Conservation (phyloP, 2,797 vertebrate genomes). For the Lates japonicus region DNA sequence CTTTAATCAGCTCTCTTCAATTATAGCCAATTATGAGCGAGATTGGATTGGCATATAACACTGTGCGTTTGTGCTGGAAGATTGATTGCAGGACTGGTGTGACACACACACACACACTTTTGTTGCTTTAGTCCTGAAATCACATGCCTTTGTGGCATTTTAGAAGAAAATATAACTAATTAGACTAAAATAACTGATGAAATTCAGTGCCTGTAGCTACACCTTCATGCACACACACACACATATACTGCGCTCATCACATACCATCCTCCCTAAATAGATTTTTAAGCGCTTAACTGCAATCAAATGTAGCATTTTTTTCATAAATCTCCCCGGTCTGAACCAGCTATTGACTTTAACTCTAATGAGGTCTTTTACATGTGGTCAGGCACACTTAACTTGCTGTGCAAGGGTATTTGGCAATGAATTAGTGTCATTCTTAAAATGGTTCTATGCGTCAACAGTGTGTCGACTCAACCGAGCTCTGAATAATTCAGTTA, state of each 20-base stretch:
- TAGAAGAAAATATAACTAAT: slow-evolving; percentile 12
- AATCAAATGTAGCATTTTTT: slow-evolving; percentile 48
- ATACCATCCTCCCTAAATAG: slow-evolving; percentile 43
- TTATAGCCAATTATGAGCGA: slow-evolving; percentile 72
- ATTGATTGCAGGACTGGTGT: slow-evolving; percentile 42
- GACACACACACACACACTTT: slow-evolving; percentile 5
- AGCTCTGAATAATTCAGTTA: slow-evolving; percentile 29
- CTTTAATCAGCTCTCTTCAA: slow-evolving; percentile 75
- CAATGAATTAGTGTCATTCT: slow-evolving; percentile 71
- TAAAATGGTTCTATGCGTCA: slow-evolving; percentile 54
- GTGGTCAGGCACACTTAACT: slow-evolving; percentile 52
- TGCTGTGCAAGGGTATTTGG: slow-evolving; percentile 48
- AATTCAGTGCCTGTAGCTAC: slow-evolving; percentile 27
- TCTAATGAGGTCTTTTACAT: slow-evolving; percentile 39
- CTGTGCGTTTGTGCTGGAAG: slow-evolving; percentile 33
- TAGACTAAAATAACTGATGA: slow-evolving; percentile 39
- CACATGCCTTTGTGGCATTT: slow-evolving; percentile 24
- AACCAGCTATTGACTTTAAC: slow-evolving; percentile 42
- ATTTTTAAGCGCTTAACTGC: slow-evolving; percentile 44
- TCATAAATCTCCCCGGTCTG: slow-evolving; percentile 27
- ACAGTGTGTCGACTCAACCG: slow-evolving; percentile 29
- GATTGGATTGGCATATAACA: slow-evolving; percentile 58
- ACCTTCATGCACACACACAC: slow-evolving; percentile 4
- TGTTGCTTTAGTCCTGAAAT: slow-evolving; percentile 16
- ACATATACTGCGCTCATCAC: not conserved